These are phyloP conservation scores for Anguilla anguilla DNA, from an alignment of 2,797 vertebrate genomes.

Conservation along the genomic window DNA sequence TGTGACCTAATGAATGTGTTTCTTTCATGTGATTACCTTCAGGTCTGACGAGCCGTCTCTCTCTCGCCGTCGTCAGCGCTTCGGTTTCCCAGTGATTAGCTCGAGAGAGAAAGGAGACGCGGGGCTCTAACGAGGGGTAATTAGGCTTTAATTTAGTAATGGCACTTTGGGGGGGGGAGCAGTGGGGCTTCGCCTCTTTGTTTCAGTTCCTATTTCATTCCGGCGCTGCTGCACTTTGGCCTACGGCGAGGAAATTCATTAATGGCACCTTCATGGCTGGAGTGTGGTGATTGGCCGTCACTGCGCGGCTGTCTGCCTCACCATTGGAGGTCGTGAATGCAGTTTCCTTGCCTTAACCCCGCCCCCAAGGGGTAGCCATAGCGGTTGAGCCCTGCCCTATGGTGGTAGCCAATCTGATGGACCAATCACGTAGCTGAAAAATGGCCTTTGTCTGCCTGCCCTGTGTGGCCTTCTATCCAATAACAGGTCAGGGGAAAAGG, in stretches of 20 bases:
- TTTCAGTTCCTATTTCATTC: not conserved
- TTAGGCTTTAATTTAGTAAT: not conserved
- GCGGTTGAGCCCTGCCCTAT: not conserved
- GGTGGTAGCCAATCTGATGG: not conserved
- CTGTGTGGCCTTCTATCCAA: not conserved
- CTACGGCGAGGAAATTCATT: not conserved
- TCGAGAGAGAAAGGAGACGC: not conserved
- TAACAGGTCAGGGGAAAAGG: too few relatives aligned
- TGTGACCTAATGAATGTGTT: not conserved
- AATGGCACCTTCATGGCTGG: not conserved
- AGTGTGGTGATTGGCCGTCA: not conserved
- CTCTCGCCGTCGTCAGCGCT: not conserved
- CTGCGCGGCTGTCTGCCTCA: slow-evolving; percentile 15
- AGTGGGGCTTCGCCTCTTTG: not conserved
- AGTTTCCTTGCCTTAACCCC: not conserved
- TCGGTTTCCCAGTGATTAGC: not conserved
- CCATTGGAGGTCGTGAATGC: not conserved
- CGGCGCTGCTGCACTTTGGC: not conserved
- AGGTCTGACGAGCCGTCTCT: not conserved
- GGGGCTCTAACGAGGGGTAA: not conserved
- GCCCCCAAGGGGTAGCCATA: not conserved
- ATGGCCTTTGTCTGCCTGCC: not conserved
- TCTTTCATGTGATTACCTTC: not conserved
- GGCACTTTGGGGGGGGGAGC: not conserved
- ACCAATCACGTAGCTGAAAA: not conserved